Evolutionary conservation across 2,797 vertebrate species (phyloP).

Genomic region (Merluccius polli): DNA sequence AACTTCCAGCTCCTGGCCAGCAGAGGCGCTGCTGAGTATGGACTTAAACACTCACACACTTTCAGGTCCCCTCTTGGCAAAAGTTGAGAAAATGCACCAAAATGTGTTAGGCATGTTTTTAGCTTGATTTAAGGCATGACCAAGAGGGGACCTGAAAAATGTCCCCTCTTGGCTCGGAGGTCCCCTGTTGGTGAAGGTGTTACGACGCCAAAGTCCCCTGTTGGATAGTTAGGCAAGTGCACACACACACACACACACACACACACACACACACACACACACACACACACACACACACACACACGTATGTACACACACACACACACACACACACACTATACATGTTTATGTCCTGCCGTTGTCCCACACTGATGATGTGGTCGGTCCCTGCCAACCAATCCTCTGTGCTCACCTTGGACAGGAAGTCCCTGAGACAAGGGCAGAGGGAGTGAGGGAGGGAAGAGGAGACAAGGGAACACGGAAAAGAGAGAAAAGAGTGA

Average conservation of each 20-base stretch:
- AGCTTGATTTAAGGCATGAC: no score
- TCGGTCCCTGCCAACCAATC: slow-evolving; percentile 18
- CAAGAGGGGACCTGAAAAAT: no score
- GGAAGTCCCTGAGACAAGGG: not conserved
- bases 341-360: slow-evolving; percentile 27
- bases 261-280: slow-evolving; percentile 6
- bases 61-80: no score
- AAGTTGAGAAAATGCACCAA: no score
- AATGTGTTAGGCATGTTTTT: no score
- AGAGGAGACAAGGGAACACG: not conserved
- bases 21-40: no score
- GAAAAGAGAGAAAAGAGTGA: not conserved
- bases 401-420: slow-evolving; percentile 15
- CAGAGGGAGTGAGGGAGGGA: not conserved
- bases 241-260: slow-evolving; percentile 10
- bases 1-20: no score
- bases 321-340: not conserved
- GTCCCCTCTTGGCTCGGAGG: no score
- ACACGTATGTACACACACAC: not conserved
- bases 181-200: no score
- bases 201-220: no score
- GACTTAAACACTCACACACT: no score
- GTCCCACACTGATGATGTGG: slow-evolving; percentile 35
- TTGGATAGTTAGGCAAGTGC: no score
- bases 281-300: not conserved